Conservation (phyloP, 1,140 invertebrate genomes). For the Nasonia giraulti region DNA sequence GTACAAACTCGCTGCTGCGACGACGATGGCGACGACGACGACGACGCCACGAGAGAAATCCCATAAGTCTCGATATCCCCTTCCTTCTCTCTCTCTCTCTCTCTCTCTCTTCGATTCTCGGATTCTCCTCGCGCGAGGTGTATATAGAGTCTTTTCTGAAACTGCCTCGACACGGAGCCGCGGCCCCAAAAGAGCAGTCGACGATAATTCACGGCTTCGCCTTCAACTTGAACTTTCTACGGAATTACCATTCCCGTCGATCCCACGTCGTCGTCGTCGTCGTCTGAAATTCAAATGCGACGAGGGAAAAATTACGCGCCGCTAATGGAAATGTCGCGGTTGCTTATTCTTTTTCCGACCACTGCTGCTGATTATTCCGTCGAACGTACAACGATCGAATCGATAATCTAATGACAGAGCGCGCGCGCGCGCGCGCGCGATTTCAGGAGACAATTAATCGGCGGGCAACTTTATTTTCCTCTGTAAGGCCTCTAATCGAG, state of each 20-base stretch:
- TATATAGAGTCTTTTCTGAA: background rate
- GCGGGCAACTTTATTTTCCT: too few species aligned
- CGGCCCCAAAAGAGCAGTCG: background rate
- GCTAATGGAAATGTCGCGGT: slow-evolving; percentile 6
- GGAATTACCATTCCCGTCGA: slow-evolving; percentile 18
- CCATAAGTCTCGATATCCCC: slow-evolving; percentile 27
- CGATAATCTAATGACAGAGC: too few species aligned
- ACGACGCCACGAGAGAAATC: slow-evolving; percentile 23
- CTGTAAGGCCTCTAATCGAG: too few species aligned
- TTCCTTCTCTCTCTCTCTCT: slow-evolving; percentile 10
- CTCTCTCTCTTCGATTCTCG: too few species aligned
- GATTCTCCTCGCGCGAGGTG: background rate
- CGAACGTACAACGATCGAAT: too few species aligned
- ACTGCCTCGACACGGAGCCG: background rate
- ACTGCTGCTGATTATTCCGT: too few species aligned
- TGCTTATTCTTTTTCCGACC: background rate
- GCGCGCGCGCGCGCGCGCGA: too few species aligned
- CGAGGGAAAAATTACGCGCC: background rate
- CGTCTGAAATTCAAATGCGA: slow-evolving; percentile 24
- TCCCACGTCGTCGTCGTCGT: background rate
- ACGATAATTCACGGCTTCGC: slow-evolving; percentile 36
- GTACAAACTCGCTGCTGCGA: background rate
- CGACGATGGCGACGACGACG: background rate
- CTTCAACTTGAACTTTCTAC: slow-evolving; percentile 42
- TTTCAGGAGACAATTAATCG: too few species aligned